Conservation (phyloP, 2,113 vertebrate species). For the Microcebus jonahi region DNA sequence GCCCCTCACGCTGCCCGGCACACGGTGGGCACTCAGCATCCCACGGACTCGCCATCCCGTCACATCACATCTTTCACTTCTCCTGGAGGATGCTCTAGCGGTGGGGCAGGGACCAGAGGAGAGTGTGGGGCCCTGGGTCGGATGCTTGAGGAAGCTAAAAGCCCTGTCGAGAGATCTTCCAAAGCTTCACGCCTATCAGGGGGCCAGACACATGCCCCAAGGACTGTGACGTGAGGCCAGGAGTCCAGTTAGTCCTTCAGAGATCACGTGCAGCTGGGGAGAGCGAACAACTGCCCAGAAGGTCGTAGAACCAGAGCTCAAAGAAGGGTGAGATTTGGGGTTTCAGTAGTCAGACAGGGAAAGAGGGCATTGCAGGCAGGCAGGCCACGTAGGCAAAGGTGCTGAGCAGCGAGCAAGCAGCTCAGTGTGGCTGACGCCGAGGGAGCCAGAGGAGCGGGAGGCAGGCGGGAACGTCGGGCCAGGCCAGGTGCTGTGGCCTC, state of each 20-base stretch:
- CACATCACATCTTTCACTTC: neutral
- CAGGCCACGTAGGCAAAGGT: neutral
- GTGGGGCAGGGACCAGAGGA: neutral
- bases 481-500: neutral
- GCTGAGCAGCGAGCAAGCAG: fast-evolving
- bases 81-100: neutral
- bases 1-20: neutral
- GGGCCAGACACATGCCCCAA: neutral
- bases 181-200: neutral
- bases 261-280: neutral
- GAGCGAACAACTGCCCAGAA: neutral
- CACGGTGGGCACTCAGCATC: neutral
- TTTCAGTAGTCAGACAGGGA: neutral
- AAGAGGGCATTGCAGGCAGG: neutral
- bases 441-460: neutral
- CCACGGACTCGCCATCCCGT: neutral
- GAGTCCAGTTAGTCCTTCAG: neutral
- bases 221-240: neutral
- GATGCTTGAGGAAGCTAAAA: neutral
- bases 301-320: neutral
- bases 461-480: neutral
- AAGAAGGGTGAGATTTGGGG: neutral
- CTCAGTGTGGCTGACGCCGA: neutral
- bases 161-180: neutral
- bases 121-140: neutral